A percentile compares a stretch with the other conserved stretches of the same genome.
These are phyloP conservation scores for Penaeus chinensis DNA, from an alignment of 1,140 invertebrate genomes.

Conservation along the genomic window DNA sequence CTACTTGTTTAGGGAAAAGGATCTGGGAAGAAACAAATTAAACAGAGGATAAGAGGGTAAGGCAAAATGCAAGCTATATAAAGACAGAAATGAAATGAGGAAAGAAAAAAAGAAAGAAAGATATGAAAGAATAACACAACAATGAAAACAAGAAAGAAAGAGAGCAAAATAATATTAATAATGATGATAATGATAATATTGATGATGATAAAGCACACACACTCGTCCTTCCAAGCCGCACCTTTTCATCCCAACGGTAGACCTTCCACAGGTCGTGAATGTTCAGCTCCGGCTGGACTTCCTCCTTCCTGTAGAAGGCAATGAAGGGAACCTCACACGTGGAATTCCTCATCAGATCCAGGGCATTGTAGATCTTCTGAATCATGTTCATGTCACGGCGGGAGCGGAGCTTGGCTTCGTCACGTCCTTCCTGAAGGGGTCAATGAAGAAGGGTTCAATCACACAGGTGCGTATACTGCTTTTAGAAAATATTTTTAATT, in stretches of 20 bases:
- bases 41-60: too few species aligned
- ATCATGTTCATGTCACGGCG: slow-evolving; percentile 58
- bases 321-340: slow-evolving; percentile 98
- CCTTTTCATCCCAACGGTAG: slow-evolving; percentile 94
- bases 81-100: too few species aligned
- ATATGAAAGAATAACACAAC: too few species aligned
- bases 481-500: too few species aligned
- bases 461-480: background rate
- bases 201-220: background rate
- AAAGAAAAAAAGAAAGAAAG: too few species aligned
- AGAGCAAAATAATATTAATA: background rate
- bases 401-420: slow-evolving; percentile 59
- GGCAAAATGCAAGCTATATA: too few species aligned
- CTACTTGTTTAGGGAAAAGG: too few species aligned
- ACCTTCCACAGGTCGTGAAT: slow-evolving; percentile 98
- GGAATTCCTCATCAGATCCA: slow-evolving; percentile 96
- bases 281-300: slow-evolving; percentile 92
- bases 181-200: slow-evolving; percentile 40
- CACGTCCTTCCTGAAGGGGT: slow-evolving; percentile 32
- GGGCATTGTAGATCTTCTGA: slow-evolving; percentile 89
- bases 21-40: too few species aligned
- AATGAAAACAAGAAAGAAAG: too few species aligned
- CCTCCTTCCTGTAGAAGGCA: slow-evolving; percentile 98
- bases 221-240: slow-evolving; percentile 65
- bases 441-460: background rate